A percentile compares a stretch with the other conserved stretches of the same genome.
Evolutionary conservation across 2,888 invertebrate species (phyloP).

Genomic region (Apodemia mormo): DNA sequence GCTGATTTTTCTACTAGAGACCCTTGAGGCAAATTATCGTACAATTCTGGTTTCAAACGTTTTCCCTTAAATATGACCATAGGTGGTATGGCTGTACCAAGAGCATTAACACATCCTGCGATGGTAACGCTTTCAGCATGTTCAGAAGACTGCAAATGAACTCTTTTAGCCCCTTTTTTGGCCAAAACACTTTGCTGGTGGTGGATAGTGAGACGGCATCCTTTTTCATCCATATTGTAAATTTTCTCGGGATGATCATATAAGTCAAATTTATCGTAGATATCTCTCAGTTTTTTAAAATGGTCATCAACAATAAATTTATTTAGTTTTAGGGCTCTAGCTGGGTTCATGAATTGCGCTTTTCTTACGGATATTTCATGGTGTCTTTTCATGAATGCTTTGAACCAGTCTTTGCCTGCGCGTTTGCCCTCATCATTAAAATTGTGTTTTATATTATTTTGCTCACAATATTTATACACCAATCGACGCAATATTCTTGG

Average conservation of each 20-base stretch:
- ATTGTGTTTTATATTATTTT: constrained; percentile 39
- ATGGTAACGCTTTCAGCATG: constrained; percentile 38
- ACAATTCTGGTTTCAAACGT: constrained; percentile 36
- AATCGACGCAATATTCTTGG: constrained; percentile 28
- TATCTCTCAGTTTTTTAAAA: constrained; percentile 32
- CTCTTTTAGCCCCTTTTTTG: constrained; percentile 38
- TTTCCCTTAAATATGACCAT: constrained; percentile 38
- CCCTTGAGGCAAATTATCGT: constrained; percentile 34
- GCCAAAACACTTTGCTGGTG: constrained; percentile 39
- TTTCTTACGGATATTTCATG: constrained; percentile 32
- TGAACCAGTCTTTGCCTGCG: constrained; percentile 41
- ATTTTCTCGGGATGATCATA: constrained; percentile 34
- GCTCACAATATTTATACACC: constrained; percentile 39
- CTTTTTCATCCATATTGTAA: constrained; percentile 42
- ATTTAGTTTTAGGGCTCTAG: constrained; percentile 42
- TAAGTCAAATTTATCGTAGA: constrained; percentile 32
- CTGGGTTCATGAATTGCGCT: constrained; percentile 42
- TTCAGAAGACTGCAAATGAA: constrained; percentile 37
- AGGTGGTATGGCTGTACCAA: constrained; percentile 30
- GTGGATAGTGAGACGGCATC: constrained; percentile 38
- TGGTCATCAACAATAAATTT: constrained; percentile 38
- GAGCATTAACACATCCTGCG: constrained; percentile 34
- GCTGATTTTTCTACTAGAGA: constrained; percentile 35
- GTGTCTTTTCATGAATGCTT: constrained; percentile 39
- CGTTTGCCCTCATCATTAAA: constrained; percentile 31